phyloP scores from a whole-genome alignment of 2,113 vertebrate species.

The Sciurus niger region DNA sequence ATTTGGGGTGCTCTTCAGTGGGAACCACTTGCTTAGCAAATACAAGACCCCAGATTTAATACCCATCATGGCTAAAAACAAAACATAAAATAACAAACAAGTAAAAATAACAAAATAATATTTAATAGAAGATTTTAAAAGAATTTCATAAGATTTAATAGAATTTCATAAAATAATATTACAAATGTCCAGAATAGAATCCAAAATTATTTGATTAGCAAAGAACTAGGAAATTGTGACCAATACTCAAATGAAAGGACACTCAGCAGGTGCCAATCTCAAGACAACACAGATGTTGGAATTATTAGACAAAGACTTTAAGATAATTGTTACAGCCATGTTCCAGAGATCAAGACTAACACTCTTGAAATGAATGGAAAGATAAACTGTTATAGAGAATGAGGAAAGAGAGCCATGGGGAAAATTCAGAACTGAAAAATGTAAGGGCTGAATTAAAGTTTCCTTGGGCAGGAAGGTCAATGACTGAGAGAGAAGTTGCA shows the following conservation, averaged over 20 bases:
- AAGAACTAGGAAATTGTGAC: neutral
- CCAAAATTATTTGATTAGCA: neutral
- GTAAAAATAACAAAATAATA: neutral
- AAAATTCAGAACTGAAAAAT: neutral
- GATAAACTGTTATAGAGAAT: no score
- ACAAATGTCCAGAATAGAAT: neutral
- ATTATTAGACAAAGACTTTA: neutral
- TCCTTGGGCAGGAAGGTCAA: rapidly evolving
- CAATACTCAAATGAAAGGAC: neutral
- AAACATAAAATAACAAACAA: neutral
- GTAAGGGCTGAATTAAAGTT: neutral
- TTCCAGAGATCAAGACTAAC: neutral
- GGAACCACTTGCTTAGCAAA: neutral
- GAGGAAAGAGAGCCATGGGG: rapidly evolving
- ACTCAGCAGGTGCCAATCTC: neutral
- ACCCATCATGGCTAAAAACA: no score
- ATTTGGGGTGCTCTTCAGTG: neutral
- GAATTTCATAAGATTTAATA: neutral
- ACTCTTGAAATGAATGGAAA: neutral
- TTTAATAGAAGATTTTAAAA: neutral
- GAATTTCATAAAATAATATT: neutral
- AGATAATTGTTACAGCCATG: rapidly evolving
- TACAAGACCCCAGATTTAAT: neutral
- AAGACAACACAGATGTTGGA: no score
- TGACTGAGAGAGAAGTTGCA: neutral